phyloP scores from a whole-genome alignment of 2,888 invertebrate genomes.

The Magallana nippona region DNA sequence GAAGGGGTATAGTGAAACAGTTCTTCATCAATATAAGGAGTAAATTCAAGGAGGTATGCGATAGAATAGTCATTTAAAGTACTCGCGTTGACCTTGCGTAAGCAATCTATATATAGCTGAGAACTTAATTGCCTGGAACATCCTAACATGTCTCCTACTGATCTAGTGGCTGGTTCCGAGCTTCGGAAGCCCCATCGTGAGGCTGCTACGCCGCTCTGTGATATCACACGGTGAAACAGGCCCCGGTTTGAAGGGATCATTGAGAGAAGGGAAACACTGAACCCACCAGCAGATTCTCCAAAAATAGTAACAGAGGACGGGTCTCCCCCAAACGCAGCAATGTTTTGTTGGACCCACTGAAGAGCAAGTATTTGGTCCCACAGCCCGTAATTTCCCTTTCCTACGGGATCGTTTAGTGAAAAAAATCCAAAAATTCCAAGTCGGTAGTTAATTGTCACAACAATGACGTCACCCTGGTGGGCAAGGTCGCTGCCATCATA shows the following conservation, averaged over 20 bases:
- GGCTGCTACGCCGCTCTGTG: constrained; percentile 47
- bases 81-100: not conserved
- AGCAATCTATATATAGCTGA: not conserved
- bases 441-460: constrained; percentile 53
- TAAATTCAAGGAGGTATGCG: not conserved
- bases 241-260: constrained; percentile 46
- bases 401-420: constrained; percentile 47
- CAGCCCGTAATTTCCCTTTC: constrained; percentile 76
- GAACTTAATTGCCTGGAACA: not conserved
- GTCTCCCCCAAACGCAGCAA: constrained; percentile 73
- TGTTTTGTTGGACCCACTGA: constrained; percentile 73
- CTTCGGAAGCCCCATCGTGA: constrained; percentile 9
- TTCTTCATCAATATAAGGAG: constrained; percentile 47
- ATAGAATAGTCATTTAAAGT: too few relatives aligned
- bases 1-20: constrained; percentile 38
- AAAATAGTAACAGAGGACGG: constrained; percentile 72
- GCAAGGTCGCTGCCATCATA: constrained; percentile 46
- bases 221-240: constrained; percentile 49
- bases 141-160: not conserved
- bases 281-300: constrained; percentile 51
- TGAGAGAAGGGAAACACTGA: constrained; percentile 34
- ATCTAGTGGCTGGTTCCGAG: not conserved
- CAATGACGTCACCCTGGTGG: constrained; percentile 45
- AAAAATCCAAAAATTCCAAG: constrained; percentile 49
- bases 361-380: constrained; percentile 76